Conservation (phyloP, 23 tunicate species). For the Trididemnum clinides region DNA sequence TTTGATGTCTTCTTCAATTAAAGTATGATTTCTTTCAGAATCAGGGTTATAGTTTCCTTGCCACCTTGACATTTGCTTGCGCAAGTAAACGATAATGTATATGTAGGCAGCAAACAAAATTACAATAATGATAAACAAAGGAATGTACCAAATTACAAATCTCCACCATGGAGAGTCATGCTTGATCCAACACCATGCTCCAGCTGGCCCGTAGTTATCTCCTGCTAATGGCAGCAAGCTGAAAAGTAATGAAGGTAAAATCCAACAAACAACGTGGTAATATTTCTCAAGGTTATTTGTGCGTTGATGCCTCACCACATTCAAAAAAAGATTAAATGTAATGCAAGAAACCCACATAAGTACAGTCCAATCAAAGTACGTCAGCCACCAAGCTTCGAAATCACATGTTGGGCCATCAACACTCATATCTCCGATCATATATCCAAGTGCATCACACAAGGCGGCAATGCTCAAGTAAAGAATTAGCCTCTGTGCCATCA, state of each 20-base stretch:
- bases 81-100: constrained; percentile 59
- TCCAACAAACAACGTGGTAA: constrained; percentile 74
- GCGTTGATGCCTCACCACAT: constrained; percentile 52
- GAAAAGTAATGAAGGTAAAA: constrained; percentile 62
- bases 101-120: constrained; percentile 47
- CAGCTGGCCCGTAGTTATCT: constrained; percentile 95
- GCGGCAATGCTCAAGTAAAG: constrained; percentile 91
- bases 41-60: constrained; percentile 75
- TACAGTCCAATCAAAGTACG: constrained; percentile 93
- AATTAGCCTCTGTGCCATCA: constrained; percentile 71
- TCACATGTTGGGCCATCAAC: constrained; percentile 83
- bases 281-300: constrained; percentile 48
- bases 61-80: constrained; percentile 48
- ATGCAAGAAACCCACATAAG: constrained; percentile 84
- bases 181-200: constrained; percentile 98
- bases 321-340: constrained; percentile 71
- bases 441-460: constrained; percentile 88
- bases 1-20: constrained; percentile 75
- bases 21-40: constrained; percentile 34
- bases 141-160: constrained; percentile 87
- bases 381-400: constrained; percentile 96
- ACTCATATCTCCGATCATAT: constrained; percentile 80
- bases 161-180: constrained; percentile 80
- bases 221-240: constrained; percentile 88
- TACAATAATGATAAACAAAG: constrained; percentile 58